Evolutionary conservation across 1,140 invertebrate genomes (phyloP), one percentile per base, ranked within the genome.

Genomic region (Temnothorax curvispinosus): DNA sequence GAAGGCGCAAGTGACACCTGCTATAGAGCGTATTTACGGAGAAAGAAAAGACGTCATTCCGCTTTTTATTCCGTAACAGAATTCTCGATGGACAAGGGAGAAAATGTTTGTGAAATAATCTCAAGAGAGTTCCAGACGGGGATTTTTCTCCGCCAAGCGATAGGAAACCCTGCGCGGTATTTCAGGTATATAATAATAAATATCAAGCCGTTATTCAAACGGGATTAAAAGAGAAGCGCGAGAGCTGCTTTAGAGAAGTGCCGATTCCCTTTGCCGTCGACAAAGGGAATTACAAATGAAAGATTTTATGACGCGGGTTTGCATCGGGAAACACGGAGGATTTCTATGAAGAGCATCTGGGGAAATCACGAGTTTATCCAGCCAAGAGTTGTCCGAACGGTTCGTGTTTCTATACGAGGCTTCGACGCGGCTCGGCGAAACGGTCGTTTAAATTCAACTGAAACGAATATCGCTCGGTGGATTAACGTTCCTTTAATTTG

Each of bases 401-500:
- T 52, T 56, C 7, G 41, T 65, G 35, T 71, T 1, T 5, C 8
- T 27, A 27, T 47, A 21, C 35, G n/a, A 52, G 52, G 13, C 76
- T 27, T 54, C 32, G 13, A 65, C 47, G 77, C n/a, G 76, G 67
- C 32, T 52, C 64, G n/a, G 9, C 60, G 69, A 81, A 81, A 67
- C 47, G 77, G 35, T 13, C 41, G 18, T 50, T 84, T 35, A 50
- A 75, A 75, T 75, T 60, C 71, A 47, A 58, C 32, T 18, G 67
- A 21, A 38, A 41, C 32, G 18, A 69, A 52, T 74, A 50, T 60
- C 27, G 8, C 7, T 65, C 44, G 18, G 9, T n/a, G 27, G 13
- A 87, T 87, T 87, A 77, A 74, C 72, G 15, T 87, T 56, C 35
- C 56, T 89, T 90, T 78, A 44, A 84, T 85, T 78, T 60, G 27